Conservation (phyloP, 2,113 vertebrate species). For the human (Homo sapiens) region DNA sequence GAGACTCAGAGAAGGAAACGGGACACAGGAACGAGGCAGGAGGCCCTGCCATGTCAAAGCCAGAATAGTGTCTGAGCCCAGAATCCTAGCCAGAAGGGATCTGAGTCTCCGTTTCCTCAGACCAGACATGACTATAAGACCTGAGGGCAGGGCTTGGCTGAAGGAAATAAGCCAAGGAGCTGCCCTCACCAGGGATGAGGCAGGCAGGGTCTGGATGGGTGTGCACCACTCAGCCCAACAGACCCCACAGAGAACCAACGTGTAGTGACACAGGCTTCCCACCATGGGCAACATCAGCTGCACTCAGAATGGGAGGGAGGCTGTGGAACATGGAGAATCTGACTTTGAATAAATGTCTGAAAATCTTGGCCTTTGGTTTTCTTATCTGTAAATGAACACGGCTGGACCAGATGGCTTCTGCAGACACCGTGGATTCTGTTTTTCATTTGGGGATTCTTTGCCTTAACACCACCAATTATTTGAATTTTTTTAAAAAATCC, state of each 20-base stretch:
- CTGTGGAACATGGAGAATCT: neutral
- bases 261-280: neutral
- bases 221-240: neutral
- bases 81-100: slow-evolving; percentile 47
- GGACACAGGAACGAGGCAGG: slow-evolving; percentile 50
- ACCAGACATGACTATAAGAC: neutral
- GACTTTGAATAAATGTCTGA: neutral
- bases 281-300: neutral
- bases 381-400: neutral
- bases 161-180: neutral
- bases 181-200: neutral
- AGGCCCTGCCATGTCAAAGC: neutral
- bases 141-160: neutral
- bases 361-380: neutral
- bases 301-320: neutral
- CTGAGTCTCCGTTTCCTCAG: slow-evolving; percentile 27
- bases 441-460: neutral
- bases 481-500: accelerated
- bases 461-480: too few relatives aligned
- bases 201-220: neutral
- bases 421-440: neutral
- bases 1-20: slow-evolving; percentile 67
- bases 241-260: neutral
- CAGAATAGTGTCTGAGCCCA: neutral
- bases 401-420: neutral